These are phyloP conservation scores for Lithophane semibrunnea DNA, from an alignment of 2,888 invertebrate genomes.

Conservation along the genomic window DNA sequence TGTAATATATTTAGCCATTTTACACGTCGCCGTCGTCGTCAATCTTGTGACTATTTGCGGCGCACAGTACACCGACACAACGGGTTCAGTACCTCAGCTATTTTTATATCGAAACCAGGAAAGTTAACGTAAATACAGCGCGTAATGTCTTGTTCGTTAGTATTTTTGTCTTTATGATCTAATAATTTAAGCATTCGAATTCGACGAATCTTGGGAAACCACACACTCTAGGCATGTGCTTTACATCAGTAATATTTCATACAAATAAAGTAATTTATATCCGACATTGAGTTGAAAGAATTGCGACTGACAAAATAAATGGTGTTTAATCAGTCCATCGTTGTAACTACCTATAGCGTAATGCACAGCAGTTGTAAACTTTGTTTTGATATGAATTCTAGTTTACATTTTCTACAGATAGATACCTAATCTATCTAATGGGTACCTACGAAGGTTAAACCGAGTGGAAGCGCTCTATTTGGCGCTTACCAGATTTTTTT, in stretches of 20 bases:
- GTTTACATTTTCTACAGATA: not conserved
- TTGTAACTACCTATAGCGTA: not conserved
- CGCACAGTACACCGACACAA: constrained; percentile 47
- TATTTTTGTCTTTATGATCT: constrained; percentile 67
- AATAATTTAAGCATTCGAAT: constrained; percentile 59
- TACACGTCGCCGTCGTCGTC: constrained; percentile 26
- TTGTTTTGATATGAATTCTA: not conserved
- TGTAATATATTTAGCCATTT: constrained; percentile 24
- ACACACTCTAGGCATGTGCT: constrained; percentile 53
- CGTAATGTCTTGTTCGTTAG: constrained; percentile 60
- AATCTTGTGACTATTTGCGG: constrained; percentile 53
- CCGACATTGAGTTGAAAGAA: constrained; percentile 41
- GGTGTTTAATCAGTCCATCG: not conserved
- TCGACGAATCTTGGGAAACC: constrained; percentile 57
- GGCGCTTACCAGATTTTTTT: not conserved
- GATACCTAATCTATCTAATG: not conserved
- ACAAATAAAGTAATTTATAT: constrained; percentile 57
- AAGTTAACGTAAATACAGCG: constrained; percentile 61
- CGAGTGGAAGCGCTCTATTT: not conserved
- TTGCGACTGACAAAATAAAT: constrained; percentile 47
- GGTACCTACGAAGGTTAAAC: constrained; percentile 10
- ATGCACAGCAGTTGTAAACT: constrained; percentile 1
- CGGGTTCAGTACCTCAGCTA: constrained; percentile 52
- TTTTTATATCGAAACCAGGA: constrained; percentile 57
- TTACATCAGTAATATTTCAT: constrained; percentile 59